Evolutionary conservation across 2,797 vertebrate species (phyloP), one percentile per base, ranked within the genome.

Genomic region (Acanthurus tractus): DNA sequence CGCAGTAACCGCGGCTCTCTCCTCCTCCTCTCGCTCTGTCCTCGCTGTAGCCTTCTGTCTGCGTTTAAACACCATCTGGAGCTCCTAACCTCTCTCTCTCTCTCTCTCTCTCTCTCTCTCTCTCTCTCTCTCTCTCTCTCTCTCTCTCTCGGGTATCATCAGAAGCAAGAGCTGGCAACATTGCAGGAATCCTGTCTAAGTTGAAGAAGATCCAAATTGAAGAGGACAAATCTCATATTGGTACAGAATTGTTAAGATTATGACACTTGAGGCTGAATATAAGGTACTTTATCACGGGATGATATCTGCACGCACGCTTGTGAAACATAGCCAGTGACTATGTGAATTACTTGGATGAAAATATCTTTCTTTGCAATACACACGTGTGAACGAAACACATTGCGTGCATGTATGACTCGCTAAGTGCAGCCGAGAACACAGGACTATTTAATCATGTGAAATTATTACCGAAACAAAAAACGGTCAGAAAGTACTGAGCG

Each of bases 31-130:
- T 89, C 81, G 83, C 87, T 89, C 86, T 93, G 88, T 95, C 93
- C 93, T 88, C 89, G 89, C 91, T 91, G 92, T 89, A 93, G 92
- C 94, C 93, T 94, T 94, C 95, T 95, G 95, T 95, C 94, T 95
- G 94, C 93, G 94, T 94, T 96, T 95, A 96, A 95, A 93, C 92
- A 94, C 95, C 95, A 96, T 96, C 95, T 96, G 95, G 95, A 95
- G 94, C 90, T 89, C 84, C 92, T 91, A 86, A 79, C 89, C 92
- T 64, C 90, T 74, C 84, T 67, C 82, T 68, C 87, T 23, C 29
- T 34, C 29, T 34, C 29, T 34, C 29, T 34, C 29, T 29, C 29
- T 29, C 29, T 29, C 29, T 29, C 29, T 34, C 29, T 34, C 29
- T 34, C 29, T 34, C 29, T 34, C 29, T 34, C 25, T 25, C 25